Conservation (phyloP, 2,113 vertebrate species). For the Himantopus leucocephalus region DNA sequence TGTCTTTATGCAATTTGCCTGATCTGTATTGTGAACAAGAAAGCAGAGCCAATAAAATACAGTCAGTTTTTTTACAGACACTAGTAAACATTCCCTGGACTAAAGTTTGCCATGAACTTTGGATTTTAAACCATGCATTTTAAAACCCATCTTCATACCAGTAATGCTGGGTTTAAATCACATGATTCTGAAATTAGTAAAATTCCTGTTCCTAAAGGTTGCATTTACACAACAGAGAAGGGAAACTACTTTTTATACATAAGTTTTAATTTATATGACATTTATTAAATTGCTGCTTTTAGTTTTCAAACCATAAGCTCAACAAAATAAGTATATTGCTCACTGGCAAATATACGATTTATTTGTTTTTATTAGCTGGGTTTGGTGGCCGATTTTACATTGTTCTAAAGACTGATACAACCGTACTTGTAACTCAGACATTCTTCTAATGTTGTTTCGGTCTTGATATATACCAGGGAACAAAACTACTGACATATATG, state of each 20-base stretch:
- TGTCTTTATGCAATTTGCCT: neutral
- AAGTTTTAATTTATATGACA: neutral
- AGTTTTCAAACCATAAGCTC: neutral
- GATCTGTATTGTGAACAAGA: neutral
- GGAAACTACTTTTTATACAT: neutral
- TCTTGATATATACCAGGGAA: neutral
- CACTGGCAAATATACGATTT: neutral
- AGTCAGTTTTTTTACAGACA: neutral
- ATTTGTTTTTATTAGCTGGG: neutral
- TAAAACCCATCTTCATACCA: neutral
- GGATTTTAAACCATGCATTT: neutral
- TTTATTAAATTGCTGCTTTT: neutral
- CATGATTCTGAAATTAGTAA: neutral
- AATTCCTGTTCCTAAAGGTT: neutral
- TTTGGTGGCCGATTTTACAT: neutral
- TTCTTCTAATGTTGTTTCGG: neutral
- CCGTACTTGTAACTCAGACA: neutral
- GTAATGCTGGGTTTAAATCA: neutral
- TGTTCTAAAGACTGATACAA: neutral
- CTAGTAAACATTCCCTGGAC: neutral
- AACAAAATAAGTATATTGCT: neutral
- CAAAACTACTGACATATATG: neutral
- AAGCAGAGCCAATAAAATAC: neutral
- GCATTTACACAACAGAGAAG: neutral
- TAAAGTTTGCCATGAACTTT: neutral